Percentiles rank a stretch among this genome's conserved stretches.
Conservation (phyloP, 2,888 invertebrate species). For the Sthenelais limicola region DNA sequence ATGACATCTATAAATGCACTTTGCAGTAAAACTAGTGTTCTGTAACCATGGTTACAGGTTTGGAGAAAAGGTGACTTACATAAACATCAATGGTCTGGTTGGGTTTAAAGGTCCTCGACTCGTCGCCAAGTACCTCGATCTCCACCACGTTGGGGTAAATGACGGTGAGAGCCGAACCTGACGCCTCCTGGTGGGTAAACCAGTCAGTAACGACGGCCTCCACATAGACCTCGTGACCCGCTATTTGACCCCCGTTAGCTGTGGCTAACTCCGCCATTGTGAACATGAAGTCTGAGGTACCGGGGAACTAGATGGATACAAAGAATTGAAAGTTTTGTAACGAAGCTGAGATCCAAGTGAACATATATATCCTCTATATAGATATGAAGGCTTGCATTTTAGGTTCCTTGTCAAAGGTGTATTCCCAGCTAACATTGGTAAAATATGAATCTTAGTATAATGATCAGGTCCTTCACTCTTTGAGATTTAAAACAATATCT, state of each 20-base stretch:
- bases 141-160: slow-evolving; percentile 90
- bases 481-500: too few relatives aligned
- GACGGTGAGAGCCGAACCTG: slow-evolving; percentile 87
- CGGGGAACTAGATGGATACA: slow-evolving; percentile 81
- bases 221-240: slow-evolving; percentile 64
- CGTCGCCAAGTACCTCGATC: slow-evolving; percentile 88
- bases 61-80: slow-evolving; percentile 76
- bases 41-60: too few relatives aligned
- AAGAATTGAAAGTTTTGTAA: too few relatives aligned
- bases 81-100: slow-evolving; percentile 91
- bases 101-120: slow-evolving; percentile 95
- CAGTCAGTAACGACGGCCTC: slow-evolving; percentile 70
- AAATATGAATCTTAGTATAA: too few relatives aligned
- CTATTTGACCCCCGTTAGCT: slow-evolving; percentile 27
- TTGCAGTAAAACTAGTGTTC: too few relatives aligned
- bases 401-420: too few relatives aligned
- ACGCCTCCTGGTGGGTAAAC: slow-evolving; percentile 67
- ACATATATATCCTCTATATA: too few relatives aligned
- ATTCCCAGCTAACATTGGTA: too few relatives aligned
- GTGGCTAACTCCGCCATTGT: slow-evolving; percentile 82
- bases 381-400: too few relatives aligned
- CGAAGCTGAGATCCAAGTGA: too few relatives aligned
- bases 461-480: too few relatives aligned
- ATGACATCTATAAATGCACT: too few relatives aligned
- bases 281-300: slow-evolving; percentile 89